Evolutionary conservation across 2,797 vertebrate genomes (phyloP), one percentile per base, ranked within the genome.

Genomic region (Chelon labrosus): DNA sequence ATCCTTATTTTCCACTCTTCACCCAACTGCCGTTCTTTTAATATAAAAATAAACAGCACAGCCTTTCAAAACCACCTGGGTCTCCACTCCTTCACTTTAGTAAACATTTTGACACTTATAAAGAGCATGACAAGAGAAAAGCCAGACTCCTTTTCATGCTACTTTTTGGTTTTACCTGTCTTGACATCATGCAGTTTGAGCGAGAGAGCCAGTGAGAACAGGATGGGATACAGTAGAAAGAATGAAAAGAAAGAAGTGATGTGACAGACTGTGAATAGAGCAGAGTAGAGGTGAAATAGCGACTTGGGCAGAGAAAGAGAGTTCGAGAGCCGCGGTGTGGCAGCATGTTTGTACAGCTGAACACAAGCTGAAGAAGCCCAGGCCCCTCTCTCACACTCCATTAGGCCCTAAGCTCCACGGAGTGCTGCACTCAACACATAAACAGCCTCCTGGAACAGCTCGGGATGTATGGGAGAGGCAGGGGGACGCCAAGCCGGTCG

Each of bases 311-410:
- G 71, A 77, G 75, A 83, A 65, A 67, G 66, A 74, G 67, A 72
- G 70, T 62, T 91, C 68, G 85, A 90, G 85, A 93, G 94, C 46
- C 75, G 71, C 82, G 59, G 92, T 63, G 95, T 96, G 95, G 86
- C 85, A 74, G 90, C 72, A 86, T 98, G 96, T 99, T 99, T 98
- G 95, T 95, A 98, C 98, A 99, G 98, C 98, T 99, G 97, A 98
- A 94, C 95, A 92, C 96, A 97, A 97, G 97, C 96, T 98, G 97
- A 97, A 96, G 96, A 96, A 96, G 95, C 94, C 93, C 96, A 97
- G 96, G 94, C 93, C 94, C 74, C 94, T 93, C 93, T 97, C 96
- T 96, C 96, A 96, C 96, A 97, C 95, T 96, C 96, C 96, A 97
- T 98, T 97, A 97, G 95, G 91, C 93, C 91, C 93, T 96, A 92